Percentiles rank a stretch among this genome's conserved stretches.
These are phyloP conservation scores for Prietella phreatophila DNA, from an alignment of 2,113 vertebrate genomes.

Conservation along the genomic window DNA sequence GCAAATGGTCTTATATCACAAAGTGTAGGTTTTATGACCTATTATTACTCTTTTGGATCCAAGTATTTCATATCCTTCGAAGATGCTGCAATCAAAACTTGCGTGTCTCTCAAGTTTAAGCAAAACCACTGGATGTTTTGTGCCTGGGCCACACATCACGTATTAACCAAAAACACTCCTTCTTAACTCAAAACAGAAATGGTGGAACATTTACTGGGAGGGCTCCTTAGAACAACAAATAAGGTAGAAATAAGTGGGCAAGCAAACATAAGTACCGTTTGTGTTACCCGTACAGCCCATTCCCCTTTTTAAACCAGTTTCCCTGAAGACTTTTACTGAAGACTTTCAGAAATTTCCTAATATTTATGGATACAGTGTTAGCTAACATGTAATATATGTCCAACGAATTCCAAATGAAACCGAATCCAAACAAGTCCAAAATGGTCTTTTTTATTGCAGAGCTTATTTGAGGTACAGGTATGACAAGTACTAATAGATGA, in stretches of 20 bases:
- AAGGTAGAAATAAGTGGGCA: not conserved
- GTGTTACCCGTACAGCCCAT: not conserved
- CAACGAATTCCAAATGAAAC: not conserved
- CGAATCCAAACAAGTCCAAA: not conserved
- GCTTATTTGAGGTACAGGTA: not conserved
- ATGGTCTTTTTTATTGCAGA: not conserved
- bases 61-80: not conserved
- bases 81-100: not conserved
- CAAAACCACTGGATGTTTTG: not conserved
- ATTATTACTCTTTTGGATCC: not conserved
- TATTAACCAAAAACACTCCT: not conserved
- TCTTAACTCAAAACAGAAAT: not conserved
- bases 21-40: not conserved
- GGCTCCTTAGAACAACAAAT: not conserved
- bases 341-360: not conserved
- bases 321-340: not conserved
- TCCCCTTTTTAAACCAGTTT: not conserved
- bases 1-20: not conserved
- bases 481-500: not conserved
- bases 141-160: not conserved
- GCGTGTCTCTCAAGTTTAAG: not conserved
- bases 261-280: not conserved
- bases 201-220: not conserved
- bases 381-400: not conserved
- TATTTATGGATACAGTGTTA: not conserved